These are phyloP conservation scores for Pandemis cinnamomeana DNA, from an alignment of 2,888 invertebrate species.

Conservation along the genomic window DNA sequence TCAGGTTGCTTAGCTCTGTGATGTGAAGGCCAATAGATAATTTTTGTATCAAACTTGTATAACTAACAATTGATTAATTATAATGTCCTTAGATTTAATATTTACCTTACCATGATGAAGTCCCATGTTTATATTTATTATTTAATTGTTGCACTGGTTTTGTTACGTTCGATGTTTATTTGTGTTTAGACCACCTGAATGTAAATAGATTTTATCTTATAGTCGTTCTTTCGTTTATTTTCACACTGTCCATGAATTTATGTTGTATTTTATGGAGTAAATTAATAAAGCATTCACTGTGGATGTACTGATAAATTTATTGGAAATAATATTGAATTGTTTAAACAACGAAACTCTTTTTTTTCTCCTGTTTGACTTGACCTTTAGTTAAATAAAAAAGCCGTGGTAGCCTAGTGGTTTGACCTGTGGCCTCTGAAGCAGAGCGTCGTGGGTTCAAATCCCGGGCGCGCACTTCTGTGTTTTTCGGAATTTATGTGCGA, in stretches of 20 bases:
- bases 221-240: constrained; percentile 76
- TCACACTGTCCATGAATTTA: constrained; percentile 76
- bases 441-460: too few relatives aligned
- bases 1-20: constrained; percentile 79
- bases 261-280: constrained; percentile 76
- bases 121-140: constrained; percentile 82
- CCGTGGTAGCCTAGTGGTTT: too few relatives aligned
- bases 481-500: too few relatives aligned
- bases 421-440: too few relatives aligned
- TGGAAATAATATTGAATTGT: constrained; percentile 85
- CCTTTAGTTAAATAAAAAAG: background rate
- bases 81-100: constrained; percentile 71
- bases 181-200: constrained; percentile 79
- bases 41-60: constrained; percentile 80
- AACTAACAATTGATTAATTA: constrained; percentile 77
- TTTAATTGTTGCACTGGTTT: constrained; percentile 83
- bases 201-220: constrained; percentile 78
- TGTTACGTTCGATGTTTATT: constrained; percentile 83
- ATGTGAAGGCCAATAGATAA: constrained; percentile 83
- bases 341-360: constrained; percentile 67
- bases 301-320: constrained; percentile 84
- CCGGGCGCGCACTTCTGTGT: too few relatives aligned
- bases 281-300: constrained; percentile 78
- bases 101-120: constrained; percentile 81
- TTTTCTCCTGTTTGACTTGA: constrained; percentile 40